Evolutionary conservation across 2,113 vertebrate genomes (phyloP).

Genomic region (Anhinga anhinga): DNA sequence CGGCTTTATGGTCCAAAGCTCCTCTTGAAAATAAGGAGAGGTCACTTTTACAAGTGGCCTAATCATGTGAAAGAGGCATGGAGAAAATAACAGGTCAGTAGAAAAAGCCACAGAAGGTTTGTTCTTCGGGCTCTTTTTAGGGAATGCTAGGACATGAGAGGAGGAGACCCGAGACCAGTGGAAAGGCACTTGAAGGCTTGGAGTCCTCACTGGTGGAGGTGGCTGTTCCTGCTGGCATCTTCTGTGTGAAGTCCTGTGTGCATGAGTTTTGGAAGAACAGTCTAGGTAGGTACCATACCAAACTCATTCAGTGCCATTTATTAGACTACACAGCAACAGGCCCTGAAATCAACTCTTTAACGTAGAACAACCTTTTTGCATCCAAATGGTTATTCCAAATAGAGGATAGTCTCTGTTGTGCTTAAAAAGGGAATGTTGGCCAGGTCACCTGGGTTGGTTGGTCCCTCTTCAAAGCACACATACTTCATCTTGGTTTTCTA

Average conservation of each 20-base stretch:
- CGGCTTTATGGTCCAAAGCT: not conserved
- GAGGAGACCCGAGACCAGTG: not conserved
- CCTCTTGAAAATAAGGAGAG: not conserved
- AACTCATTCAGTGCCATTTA: not conserved
- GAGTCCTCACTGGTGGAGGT: not conserved
- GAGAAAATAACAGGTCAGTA: not conserved
- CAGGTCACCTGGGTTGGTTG: not conserved
- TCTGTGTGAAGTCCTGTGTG: not conserved
- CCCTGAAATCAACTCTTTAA: not conserved
- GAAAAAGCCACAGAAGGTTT: not conserved
- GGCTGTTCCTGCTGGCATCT: not conserved
- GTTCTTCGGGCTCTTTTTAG: not conserved
- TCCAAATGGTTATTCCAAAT: not conserved
- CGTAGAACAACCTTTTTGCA: accelerated
- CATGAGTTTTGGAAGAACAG: not conserved
- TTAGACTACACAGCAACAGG: not conserved
- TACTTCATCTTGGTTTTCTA: not conserved
- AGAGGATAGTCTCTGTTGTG: not conserved
- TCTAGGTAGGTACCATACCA: not conserved
- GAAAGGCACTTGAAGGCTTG: not conserved
- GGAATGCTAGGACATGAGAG: not conserved
- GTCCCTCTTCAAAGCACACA: not conserved
- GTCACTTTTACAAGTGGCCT: not conserved
- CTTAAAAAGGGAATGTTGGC: not conserved
- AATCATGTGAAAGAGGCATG: not conserved